Percentiles rank a stretch among this genome's conserved stretches.
These are phyloP conservation scores for Pholis gunnellus DNA, from an alignment of 2,113 vertebrate species.

Conservation along the genomic window DNA sequence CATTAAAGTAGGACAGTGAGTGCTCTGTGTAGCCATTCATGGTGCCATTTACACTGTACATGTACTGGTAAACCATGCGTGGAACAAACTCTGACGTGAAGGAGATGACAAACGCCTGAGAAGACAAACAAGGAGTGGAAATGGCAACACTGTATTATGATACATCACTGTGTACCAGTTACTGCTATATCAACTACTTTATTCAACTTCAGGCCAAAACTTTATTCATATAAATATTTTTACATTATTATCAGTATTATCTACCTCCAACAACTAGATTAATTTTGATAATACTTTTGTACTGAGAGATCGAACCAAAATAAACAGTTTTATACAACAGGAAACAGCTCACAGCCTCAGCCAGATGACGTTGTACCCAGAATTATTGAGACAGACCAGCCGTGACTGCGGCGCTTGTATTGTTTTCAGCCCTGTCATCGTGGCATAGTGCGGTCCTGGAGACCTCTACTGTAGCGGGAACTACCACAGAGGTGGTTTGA, in stretches of 20 bases:
- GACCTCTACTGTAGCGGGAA: neutral
- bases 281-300: neutral
- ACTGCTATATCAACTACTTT: neutral
- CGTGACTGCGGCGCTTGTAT: neutral
- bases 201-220: neutral
- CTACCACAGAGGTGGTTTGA: too few relatives aligned
- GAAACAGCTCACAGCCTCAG: neutral
- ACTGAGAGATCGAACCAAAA: neutral
- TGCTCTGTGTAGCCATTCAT: slow-evolving; percentile 96
- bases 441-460: neutral
- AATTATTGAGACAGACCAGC: neutral
- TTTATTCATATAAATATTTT: neutral
- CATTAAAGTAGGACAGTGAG: slow-evolving; percentile 96
- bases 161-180: neutral
- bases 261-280: neutral
- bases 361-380: neutral
- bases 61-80: slow-evolving; percentile 94
- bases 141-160: neutral
- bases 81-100: slow-evolving; percentile 98
- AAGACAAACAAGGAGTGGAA: slow-evolving; percentile 28
- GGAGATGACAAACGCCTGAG: slow-evolving; percentile 96
- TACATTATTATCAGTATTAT: neutral
- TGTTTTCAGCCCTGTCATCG: neutral
- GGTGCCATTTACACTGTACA: slow-evolving; percentile 92
- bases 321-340: neutral